Percentiles rank a stretch among this genome's conserved stretches.
These are phyloP conservation scores for Morinoia aosen DNA, from an alignment of 2,888 invertebrate genomes.

Conservation along the genomic window DNA sequence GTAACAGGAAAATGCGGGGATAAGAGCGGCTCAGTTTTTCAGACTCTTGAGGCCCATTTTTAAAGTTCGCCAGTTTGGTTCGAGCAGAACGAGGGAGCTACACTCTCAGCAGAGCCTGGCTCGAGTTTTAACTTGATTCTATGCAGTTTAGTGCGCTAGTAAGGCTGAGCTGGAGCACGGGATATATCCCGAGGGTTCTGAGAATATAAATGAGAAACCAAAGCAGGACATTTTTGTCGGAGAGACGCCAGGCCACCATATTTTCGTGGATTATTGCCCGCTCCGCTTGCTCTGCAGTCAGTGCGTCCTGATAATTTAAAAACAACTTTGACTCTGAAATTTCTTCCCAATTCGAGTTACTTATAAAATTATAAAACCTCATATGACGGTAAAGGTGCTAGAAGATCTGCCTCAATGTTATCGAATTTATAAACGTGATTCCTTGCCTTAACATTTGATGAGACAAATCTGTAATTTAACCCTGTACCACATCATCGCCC, in stretches of 20 bases:
- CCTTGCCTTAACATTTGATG: no score
- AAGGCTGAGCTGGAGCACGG: conserved; percentile 10
- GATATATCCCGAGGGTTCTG: background rate
- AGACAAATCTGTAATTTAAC: no score
- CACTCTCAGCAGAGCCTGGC: background rate
- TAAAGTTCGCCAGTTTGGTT: conserved; percentile 12
- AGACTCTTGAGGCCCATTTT: conserved; percentile 2
- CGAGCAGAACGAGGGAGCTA: background rate
- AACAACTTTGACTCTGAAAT: background rate
- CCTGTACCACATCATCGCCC: no score
- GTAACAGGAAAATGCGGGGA: conserved; percentile 17
- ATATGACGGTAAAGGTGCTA: background rate
- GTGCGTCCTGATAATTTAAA: background rate
- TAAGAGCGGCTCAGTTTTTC: conserved; percentile 17
- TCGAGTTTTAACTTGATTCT: conserved; percentile 12
- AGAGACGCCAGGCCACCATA: background rate
- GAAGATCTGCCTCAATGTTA: background rate
- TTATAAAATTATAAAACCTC: background rate
- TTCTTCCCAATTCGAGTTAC: background rate
- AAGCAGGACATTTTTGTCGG: background rate
- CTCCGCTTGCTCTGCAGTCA: background rate
- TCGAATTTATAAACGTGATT: background rate
- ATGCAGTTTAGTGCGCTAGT: conserved; percentile 10
- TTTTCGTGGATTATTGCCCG: background rate
- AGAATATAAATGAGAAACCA: conserved; percentile 17